phyloP scores from a whole-genome alignment of 2,888 invertebrate species.

The Spicauda simplicius region DNA sequence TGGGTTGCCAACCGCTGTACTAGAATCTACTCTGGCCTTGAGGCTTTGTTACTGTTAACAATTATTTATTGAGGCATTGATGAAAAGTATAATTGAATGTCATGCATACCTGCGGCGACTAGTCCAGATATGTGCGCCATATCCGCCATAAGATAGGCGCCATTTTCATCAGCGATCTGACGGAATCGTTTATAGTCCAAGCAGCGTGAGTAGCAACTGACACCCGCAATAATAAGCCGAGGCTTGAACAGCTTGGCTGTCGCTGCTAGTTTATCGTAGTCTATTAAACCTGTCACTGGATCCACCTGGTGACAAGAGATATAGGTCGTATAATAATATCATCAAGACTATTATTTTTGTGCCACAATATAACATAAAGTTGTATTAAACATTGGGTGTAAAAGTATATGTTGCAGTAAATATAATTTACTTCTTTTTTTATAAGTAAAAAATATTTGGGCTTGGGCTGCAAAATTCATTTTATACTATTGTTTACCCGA shows the following conservation, averaged over 20 bases:
- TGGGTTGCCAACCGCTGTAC: too few relatives aligned
- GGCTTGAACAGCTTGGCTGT: conserved; percentile 95
- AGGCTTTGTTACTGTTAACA: not conserved
- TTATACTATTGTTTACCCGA: too few relatives aligned
- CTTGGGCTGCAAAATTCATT: too few relatives aligned
- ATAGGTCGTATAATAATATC: conserved; percentile 20
- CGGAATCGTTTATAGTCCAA: conserved; percentile 96
- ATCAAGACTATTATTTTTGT: too few relatives aligned
- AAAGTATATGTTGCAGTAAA: too few relatives aligned
- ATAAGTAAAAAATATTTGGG: too few relatives aligned
- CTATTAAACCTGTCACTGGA: conserved; percentile 93
- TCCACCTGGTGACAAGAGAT: conserved; percentile 79
- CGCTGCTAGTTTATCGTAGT: conserved; percentile 94
- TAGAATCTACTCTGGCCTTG: not conserved
- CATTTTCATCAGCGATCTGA: conserved; percentile 92
- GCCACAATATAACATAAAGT: too few relatives aligned
- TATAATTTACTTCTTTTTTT: too few relatives aligned
- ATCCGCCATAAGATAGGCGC: conserved; percentile 95
- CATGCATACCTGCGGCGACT: conserved; percentile 89
- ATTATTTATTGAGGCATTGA: not conserved
- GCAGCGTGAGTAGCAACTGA: conserved; percentile 96
- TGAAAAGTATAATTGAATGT: not conserved
- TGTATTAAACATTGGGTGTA: too few relatives aligned
- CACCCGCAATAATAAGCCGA: conserved; percentile 95
- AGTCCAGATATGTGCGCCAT: conserved; percentile 98